A percentile compares a stretch with the other conserved stretches of the same genome.
Conservation (phyloP, 1,140 invertebrate genomes). For the Trachymyrmex septentrionalis region DNA sequence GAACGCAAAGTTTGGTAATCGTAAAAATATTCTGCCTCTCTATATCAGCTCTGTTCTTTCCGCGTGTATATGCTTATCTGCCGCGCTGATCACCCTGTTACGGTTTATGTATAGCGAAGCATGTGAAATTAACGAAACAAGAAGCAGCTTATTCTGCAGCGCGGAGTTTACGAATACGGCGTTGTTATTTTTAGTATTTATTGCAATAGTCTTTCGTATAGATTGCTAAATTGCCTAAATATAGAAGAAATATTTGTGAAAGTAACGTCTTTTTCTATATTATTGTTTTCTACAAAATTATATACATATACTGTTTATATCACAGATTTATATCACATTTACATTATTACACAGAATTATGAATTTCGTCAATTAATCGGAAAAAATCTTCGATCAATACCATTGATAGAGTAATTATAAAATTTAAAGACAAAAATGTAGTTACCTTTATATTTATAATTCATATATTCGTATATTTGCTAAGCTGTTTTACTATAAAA, state of each 20-base stretch:
- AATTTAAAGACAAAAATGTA: background rate
- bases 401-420: background rate
- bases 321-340: too few relatives aligned
- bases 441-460: background rate
- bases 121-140: conserved; percentile 60
- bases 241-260: background rate
- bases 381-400: background rate
- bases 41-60: conserved; percentile 61
- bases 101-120: conserved; percentile 53
- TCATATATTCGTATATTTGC: background rate
- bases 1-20: conserved; percentile 61
- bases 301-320: too few relatives aligned
- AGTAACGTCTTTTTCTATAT: background rate
- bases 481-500: background rate
- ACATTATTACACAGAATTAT: background rate
- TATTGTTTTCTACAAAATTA: background rate
- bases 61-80: conserved; percentile 55
- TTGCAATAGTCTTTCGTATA: background rate
- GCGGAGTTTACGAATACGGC: background rate
- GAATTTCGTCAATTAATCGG: background rate
- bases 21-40: conserved; percentile 60
- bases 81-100: conserved; percentile 53
- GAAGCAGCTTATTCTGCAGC: conserved; percentile 24
- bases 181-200: conserved; percentile 24
- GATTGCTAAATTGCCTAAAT: conserved; percentile 26